A percentile compares a stretch with the other conserved stretches of the same genome.
phyloP scores from a whole-genome alignment of 2,797 vertebrate genomes.

The Pangasius mekongensis region DNA sequence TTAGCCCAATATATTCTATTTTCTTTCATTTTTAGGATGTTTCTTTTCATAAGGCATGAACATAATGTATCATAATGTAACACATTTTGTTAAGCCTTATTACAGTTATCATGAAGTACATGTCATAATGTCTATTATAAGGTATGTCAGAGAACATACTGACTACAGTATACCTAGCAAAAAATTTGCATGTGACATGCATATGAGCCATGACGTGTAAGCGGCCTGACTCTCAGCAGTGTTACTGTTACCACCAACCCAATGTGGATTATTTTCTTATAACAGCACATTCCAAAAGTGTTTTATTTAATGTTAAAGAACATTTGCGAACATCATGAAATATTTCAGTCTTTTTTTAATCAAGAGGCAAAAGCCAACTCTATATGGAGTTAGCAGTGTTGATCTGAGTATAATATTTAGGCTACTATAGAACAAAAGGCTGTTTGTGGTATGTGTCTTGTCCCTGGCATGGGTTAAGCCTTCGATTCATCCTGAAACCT shows the following conservation, averaged over 20 bases:
- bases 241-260: background rate
- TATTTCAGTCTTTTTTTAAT: background rate
- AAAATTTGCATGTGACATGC: background rate
- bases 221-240: background rate
- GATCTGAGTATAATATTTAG: background rate
- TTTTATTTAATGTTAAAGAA: background rate
- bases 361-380: background rate
- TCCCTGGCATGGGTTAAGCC: background rate
- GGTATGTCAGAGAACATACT: background rate
- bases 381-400: background rate
- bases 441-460: background rate
- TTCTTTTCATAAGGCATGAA: background rate
- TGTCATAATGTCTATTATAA: background rate
- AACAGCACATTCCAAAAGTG: background rate
- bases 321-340: background rate
- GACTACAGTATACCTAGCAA: background rate
- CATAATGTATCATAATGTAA: background rate
- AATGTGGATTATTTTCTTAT: background rate
- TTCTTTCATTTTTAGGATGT: background rate
- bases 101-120: background rate
- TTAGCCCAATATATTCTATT: background rate
- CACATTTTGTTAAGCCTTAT: background rate
- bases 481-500: constrained; percentile 27
- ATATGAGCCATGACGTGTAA: background rate
- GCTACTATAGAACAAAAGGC: background rate